phyloP scores from a whole-genome alignment of 2,888 invertebrate species.

The Lepidocyrtoides sp. region DNA sequence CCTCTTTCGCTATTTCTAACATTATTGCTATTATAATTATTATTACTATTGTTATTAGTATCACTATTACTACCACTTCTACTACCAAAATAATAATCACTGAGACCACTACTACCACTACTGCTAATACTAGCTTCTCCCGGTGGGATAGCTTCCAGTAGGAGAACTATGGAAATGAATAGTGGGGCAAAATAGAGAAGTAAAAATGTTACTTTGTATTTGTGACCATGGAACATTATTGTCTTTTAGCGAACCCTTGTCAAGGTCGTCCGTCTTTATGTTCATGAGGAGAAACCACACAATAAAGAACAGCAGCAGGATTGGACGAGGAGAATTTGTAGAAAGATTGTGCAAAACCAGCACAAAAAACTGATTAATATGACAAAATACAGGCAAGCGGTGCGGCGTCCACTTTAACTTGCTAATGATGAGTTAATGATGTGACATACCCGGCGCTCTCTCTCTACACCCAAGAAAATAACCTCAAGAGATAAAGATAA shows the following conservation, averaged over 20 bases:
- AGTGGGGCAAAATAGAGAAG: conserved; percentile 72
- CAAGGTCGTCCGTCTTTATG: conserved; percentile 71
- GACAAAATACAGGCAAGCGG: neutral
- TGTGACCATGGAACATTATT: conserved; percentile 84
- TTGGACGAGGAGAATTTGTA: neutral
- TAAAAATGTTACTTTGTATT: conserved; percentile 82
- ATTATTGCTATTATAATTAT: conserved; percentile 24
- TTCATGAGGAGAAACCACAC: conserved; percentile 70
- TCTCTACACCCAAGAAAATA: neutral
- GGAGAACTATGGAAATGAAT: conserved; percentile 60
- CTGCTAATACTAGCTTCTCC: conserved; percentile 57
- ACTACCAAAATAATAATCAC: conserved; percentile 45
- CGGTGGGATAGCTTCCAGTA: conserved; percentile 47
- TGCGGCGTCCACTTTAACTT: neutral
- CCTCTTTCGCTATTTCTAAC: conserved; percentile 37
- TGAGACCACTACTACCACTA: conserved; percentile 41
- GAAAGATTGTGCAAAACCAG: neutral
- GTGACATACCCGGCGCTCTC: neutral
- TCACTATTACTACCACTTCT: conserved; percentile 43
- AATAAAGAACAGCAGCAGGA: neutral
- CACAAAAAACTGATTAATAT: neutral
- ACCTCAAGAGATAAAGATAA: neutral
- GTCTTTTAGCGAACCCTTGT: conserved; percentile 80
- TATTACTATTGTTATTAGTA: conserved; percentile 9
- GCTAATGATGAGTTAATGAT: conserved; percentile 40